Evolutionary conservation across 92 coral and sea anemone species (phyloP).

Genomic region (Pocillopora grandis): DNA sequence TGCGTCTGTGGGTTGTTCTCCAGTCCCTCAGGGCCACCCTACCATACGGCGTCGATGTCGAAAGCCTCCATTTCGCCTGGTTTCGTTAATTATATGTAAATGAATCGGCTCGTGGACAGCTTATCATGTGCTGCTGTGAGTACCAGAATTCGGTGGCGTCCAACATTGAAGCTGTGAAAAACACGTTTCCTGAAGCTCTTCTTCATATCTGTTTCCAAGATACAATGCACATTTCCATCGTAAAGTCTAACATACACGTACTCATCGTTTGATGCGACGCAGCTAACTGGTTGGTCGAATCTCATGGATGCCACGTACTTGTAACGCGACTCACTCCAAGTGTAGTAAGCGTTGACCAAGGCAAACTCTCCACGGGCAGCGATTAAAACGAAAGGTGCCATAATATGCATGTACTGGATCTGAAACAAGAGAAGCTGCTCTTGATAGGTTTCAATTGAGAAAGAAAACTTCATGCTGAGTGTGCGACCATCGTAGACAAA

Average conservation of each 20-base stretch:
- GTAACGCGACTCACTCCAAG: slow-evolving; percentile 52
- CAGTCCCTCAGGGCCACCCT: slow-evolving; percentile 73
- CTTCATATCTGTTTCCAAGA: slow-evolving; percentile 75
- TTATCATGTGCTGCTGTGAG: slow-evolving; percentile 61
- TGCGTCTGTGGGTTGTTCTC: slow-evolving; percentile 80
- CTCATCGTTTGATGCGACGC: slow-evolving; percentile 74
- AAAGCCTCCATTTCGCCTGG: slow-evolving; percentile 80
- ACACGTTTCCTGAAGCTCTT: slow-evolving; percentile 70
- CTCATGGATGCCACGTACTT: slow-evolving; percentile 57
- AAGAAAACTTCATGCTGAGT: slow-evolving; percentile 70
- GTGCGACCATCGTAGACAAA: slow-evolving; percentile 68
- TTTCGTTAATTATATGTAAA: slow-evolving; percentile 78
- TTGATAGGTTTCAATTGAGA: slow-evolving; percentile 67
- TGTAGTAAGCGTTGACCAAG: slow-evolving; percentile 62
- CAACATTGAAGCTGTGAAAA: slow-evolving; percentile 56
- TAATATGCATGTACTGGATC: slow-evolving; percentile 75
- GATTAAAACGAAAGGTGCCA: slow-evolving; percentile 62
- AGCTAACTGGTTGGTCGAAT: slow-evolving; percentile 70
- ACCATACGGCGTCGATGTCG: slow-evolving; percentile 93
- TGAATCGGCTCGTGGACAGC: slow-evolving; percentile 80
- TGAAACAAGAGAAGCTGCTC: slow-evolving; percentile 60
- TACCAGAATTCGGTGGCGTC: slow-evolving; percentile 73
- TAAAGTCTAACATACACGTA: slow-evolving; percentile 82
- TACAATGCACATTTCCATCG: slow-evolving; percentile 74
- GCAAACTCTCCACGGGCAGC: slow-evolving; percentile 71